Conservation (phyloP, 2,888 invertebrate species). For the Heliconius aoede region DNA sequence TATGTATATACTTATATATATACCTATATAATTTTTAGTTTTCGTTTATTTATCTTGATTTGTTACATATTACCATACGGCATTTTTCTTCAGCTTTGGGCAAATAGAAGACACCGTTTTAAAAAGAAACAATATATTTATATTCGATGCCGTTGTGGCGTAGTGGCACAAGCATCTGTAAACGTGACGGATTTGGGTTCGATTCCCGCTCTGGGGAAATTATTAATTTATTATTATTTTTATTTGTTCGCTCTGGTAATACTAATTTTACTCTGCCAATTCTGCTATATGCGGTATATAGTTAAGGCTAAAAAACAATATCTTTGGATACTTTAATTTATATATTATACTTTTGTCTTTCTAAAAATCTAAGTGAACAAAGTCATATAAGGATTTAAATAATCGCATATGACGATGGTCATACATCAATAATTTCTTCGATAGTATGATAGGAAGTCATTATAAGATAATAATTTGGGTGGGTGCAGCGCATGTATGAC, state of each 20-base stretch:
- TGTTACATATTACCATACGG: not conserved
- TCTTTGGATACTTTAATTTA: not conserved
- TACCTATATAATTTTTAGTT: too few relatives aligned
- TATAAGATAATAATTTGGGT: slow-evolving; percentile 44
- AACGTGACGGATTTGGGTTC: too few relatives aligned
- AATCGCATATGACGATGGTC: slow-evolving; percentile 33
- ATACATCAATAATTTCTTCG: slow-evolving; percentile 37
- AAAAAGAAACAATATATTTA: not conserved
- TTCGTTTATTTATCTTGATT: not conserved
- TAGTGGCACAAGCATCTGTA: too few relatives aligned
- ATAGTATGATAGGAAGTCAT: slow-evolving; percentile 43
- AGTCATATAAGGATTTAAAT: not conserved
- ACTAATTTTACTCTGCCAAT: too few relatives aligned
- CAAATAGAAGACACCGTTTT: not conserved
- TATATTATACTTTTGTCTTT: not conserved
- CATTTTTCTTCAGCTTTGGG: not conserved
- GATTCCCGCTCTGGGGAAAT: too few relatives aligned
- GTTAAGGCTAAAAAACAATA: not conserved
- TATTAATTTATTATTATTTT: not conserved
- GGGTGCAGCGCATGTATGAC: slow-evolving; percentile 36
- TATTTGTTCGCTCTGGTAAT: too few relatives aligned
- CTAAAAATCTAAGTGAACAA: not conserved
- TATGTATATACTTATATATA: not conserved
- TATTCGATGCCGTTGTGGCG: too few relatives aligned
- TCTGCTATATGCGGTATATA: too few relatives aligned